Evolutionary conservation across 2,888 invertebrate genomes (phyloP), one percentile per base, ranked within the genome.

Genomic region (Punctoribates punctum): DNA sequence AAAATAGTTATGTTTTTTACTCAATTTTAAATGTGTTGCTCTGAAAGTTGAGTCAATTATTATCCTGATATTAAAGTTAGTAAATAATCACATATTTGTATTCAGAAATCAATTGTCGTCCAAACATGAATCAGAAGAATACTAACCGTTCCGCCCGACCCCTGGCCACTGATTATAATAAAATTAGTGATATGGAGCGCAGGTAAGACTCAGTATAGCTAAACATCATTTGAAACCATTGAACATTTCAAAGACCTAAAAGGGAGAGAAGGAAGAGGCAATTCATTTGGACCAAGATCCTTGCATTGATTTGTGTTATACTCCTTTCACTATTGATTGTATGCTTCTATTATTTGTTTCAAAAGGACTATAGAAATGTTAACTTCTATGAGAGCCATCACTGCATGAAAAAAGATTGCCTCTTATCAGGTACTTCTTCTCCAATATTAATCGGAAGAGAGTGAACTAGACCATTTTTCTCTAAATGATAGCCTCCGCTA

Each of bases 171-270:
- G 25, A 72, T 25, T 72, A 72, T 46, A 72, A 72, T 17, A 46
- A 72, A 48, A 72, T 72, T 9, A 42, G 46, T 72, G 46, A 72
- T 15, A 6, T 72, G 46, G 72, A 72, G 25, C 25, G 23, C 15
- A 72, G 72, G 72, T 72, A 42, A 46, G 70, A 23, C 46, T 46
- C 34, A 34, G 3, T 38, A 38, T 20, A 38, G 9, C 1, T 34
- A 1, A 29, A 15, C 6, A 60, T 25, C 27, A 8, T n/a, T 51
- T 51, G 13, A n/a, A 51, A 51, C n/a, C 15, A 51, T 4, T 51
- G n/a, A 51, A 51, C 42, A 42, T 42, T 42, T n/a, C n/a, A 20
- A 62, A 67, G 70, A 11, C 70, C 70, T n/a, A n/a, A 46, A 46
- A 5, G 42, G 46, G 70, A 70, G 23, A 20, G 38, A 70, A 46